Conservation (phyloP, 2,113 vertebrate species). For the Xiphophorus couchianus region DNA sequence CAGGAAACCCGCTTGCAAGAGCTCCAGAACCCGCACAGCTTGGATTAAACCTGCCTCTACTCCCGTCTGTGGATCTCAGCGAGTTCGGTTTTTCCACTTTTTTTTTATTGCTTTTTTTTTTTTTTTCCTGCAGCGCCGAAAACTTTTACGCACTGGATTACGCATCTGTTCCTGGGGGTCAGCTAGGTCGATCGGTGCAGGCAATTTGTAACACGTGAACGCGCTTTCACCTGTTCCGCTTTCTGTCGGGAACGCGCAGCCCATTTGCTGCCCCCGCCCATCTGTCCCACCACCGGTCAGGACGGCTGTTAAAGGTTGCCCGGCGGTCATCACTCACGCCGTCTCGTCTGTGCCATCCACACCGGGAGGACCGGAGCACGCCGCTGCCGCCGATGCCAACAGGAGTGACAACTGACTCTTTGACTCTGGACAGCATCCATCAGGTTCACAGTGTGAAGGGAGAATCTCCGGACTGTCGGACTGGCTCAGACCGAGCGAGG, state of each 20-base stretch:
- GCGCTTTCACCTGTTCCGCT: slow-evolving; percentile 82
- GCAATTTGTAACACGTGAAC: slow-evolving; percentile 61
- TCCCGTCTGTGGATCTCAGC: slow-evolving; percentile 14
- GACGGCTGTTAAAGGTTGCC: slow-evolving; percentile 77
- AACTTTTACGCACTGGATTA: slow-evolving; percentile 68
- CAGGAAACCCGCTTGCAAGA: slow-evolving; percentile 66
- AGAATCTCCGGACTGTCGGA: slow-evolving; percentile 72
- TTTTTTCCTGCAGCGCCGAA: slow-evolving; percentile 27
- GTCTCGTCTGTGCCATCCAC: slow-evolving; percentile 45
- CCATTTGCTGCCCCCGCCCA: slow-evolving; percentile 61
- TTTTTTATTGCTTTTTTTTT: background rate
- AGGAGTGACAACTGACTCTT: slow-evolving; percentile 73
- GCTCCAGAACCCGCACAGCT: slow-evolving; percentile 52
- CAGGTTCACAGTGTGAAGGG: slow-evolving; percentile 72
- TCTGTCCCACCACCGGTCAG: slow-evolving; percentile 61
- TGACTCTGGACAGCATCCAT: slow-evolving; percentile 69
- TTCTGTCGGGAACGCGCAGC: slow-evolving; percentile 68
- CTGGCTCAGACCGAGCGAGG: slow-evolving; percentile 74
- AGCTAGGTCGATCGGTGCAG: slow-evolving; percentile 55
- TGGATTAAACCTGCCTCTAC: slow-evolving; percentile 51
- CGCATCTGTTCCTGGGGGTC: slow-evolving; percentile 51
- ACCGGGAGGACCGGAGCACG: slow-evolving; percentile 70
- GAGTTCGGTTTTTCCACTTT: background rate
- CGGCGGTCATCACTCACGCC: slow-evolving; percentile 68
- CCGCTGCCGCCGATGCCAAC: slow-evolving; percentile 75